Evolutionary conservation across 2,888 invertebrate species (phyloP).

Genomic region (Philaethria dido): DNA sequence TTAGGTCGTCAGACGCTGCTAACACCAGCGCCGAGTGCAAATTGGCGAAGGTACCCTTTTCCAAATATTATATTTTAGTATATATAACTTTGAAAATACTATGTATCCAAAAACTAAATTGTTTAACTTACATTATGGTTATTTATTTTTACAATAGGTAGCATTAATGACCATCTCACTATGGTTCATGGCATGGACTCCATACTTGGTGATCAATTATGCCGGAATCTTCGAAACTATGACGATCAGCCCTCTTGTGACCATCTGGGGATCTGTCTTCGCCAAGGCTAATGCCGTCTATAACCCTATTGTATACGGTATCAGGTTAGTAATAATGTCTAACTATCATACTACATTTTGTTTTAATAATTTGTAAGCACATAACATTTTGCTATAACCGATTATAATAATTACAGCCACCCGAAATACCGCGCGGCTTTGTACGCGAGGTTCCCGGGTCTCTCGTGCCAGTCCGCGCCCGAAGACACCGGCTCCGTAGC

Average conservation of each 20-base stretch:
- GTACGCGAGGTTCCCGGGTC: constrained; percentile 90
- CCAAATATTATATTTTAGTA: neutral
- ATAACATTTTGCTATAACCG: too few species aligned
- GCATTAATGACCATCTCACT: constrained; percentile 94
- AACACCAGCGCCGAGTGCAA: constrained; percentile 93
- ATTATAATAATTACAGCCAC: constrained; percentile 85
- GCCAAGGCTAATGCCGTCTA: constrained; percentile 96
- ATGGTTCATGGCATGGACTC: constrained; percentile 97
- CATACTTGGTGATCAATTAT: constrained; percentile 92
- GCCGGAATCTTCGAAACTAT: constrained; percentile 90
- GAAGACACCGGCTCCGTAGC: constrained; percentile 87
- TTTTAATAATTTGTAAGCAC: too few species aligned
- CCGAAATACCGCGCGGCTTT: constrained; percentile 91
- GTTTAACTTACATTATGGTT: neutral
- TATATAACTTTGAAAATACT: neutral
- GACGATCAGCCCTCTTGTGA: constrained; percentile 90
- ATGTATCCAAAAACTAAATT: neutral
- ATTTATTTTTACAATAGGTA: constrained; percentile 76
- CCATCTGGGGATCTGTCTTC: constrained; percentile 95
- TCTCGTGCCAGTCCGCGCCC: constrained; percentile 85
- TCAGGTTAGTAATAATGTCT: constrained; percentile 86
- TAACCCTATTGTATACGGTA: constrained; percentile 95
- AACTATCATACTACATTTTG: too few species aligned
- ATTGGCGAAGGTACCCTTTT: constrained; percentile 87
- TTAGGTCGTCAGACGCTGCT: constrained; percentile 90